Conservation (phyloP, 2,888 invertebrate genomes). For the Halocaridina rubra region DNA sequence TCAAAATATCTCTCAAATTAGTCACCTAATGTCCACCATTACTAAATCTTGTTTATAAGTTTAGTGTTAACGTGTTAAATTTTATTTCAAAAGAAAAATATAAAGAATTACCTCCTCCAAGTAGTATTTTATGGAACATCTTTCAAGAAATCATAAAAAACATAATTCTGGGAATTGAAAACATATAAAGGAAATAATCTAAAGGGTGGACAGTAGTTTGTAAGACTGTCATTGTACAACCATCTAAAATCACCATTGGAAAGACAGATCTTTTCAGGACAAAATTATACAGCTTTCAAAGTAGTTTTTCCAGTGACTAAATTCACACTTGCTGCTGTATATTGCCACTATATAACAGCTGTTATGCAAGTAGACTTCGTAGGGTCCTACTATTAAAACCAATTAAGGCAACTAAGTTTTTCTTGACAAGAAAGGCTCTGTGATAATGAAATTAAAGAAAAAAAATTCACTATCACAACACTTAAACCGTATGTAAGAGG, state of each 20-base stretch:
- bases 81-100: no score
- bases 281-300: conserved; percentile 14
- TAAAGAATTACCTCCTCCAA: no score
- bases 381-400: conserved; percentile 24
- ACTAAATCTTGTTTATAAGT: no score
- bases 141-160: no score
- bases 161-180: no score
- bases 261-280: conserved; percentile 49
- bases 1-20: no score
- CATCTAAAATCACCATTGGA: conserved; percentile 37
- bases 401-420: conserved; percentile 38
- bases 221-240: no score
- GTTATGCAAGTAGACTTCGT: background rate
- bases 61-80: no score
- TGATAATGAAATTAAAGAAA: background rate
- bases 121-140: no score
- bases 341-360: background rate
- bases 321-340: conserved; percentile 12
- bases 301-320: background rate
- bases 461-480: conserved; percentile 21
- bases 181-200: no score
- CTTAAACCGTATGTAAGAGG: conserved; percentile 11
- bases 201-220: no score
- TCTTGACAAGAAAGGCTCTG: conserved; percentile 29
- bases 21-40: no score